Evolutionary conservation across 2,797 vertebrate species (phyloP), one percentile per base, ranked within the genome.

Genomic region (Myripristis murdjan): DNA sequence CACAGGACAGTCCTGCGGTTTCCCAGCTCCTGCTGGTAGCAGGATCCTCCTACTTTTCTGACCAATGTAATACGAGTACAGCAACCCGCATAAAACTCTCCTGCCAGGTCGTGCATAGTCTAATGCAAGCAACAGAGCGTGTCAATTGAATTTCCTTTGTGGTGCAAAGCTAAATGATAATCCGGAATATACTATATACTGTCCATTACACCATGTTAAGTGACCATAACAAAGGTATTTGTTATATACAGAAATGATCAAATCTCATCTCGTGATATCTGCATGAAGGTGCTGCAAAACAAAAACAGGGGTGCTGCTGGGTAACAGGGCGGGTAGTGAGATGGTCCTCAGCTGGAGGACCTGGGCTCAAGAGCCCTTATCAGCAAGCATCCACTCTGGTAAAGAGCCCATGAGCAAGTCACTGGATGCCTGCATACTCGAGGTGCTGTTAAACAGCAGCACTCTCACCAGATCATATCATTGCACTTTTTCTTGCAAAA

Each of bases 1-100:
- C 15, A 16, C 23, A 23, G 23, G 14, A 55, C 23, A 5, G 33
- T 7, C 1, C 15, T 39, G 43, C 12, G 10, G 16, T 44, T 14
- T n/a, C 33, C 3, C 33, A 35, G 11, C 39, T 11, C 2, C 4
- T 12, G 2, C 52, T 43, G n/a, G 3, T 37, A 44, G n/a, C 41
- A 64, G 62, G 83, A 79, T 54, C 89, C 91, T 83, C 91, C 93
- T 90, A 69, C 91, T 86, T 46, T 55, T 24, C 81, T 70, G 78
- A 70, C 92, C 90, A 92, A 90, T 88, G 87, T 71, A 74, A 77
- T 48, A 15, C 0, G 68, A 89, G 81, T 46, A 70, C 7, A 26
- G 4, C 12, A 15, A 12, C 75, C 73, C 6, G 54, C 60, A 73
- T 31, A 26, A 63, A n/a, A 60, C 69, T 46, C 14, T 73, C 14